A percentile compares a stretch with the other conserved stretches of the same genome.
Conservation (phyloP, 2,797 vertebrate species). For the Rhynchonycteris naso region DNA sequence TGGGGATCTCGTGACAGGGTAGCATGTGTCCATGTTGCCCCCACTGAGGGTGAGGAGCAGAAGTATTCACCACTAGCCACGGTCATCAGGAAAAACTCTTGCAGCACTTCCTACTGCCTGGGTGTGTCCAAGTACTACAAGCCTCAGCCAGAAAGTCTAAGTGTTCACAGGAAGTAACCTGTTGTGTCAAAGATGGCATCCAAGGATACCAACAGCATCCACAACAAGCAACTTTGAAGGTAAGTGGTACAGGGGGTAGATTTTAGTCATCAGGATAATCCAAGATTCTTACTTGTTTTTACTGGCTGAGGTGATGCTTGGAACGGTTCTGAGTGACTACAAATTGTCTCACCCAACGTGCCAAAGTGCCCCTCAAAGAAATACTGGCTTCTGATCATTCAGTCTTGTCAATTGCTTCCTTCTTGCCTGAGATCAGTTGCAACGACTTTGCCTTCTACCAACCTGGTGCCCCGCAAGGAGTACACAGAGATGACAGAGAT, state of each 20-base stretch:
- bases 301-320: neutral
- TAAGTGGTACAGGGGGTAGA: accelerated
- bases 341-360: neutral
- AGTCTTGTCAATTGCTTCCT: neutral
- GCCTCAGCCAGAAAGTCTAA: neutral
- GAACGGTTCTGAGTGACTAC: neutral
- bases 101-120: accelerated
- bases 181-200: neutral
- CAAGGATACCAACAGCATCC: neutral
- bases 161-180: neutral
- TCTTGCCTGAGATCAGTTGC: neutral
- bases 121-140: neutral
- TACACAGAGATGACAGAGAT: neutral
- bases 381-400: neutral
- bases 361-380: accelerated
- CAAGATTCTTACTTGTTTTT: neutral
- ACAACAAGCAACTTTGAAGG: neutral
- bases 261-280: neutral
- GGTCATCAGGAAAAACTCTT: too few relatives aligned
- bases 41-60: neutral
- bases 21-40: neutral
- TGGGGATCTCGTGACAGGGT: neutral
- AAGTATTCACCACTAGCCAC: accelerated
- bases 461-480: neutral
- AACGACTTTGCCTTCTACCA: neutral